Evolutionary conservation across 2,113 vertebrate species (phyloP), one percentile per base, ranked within the genome.

Genomic region (Anolis sagrei): DNA sequence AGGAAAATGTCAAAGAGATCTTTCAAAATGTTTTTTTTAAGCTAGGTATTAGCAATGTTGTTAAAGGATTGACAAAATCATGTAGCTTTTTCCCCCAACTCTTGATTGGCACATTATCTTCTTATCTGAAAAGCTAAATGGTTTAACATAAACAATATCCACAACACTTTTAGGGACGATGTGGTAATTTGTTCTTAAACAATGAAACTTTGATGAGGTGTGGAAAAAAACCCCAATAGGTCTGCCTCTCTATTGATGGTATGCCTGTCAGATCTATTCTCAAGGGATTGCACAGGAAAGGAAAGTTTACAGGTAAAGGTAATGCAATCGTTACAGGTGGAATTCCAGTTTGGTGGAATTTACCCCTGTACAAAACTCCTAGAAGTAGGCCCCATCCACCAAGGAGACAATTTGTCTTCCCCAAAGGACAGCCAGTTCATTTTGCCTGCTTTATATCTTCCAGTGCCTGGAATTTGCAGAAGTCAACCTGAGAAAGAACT

Each of bases 101-200:
- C n/a, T 0, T 79, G 54, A 62, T 0, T 0, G 34, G 66, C n/a
- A 81, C 39, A n/a, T 81, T 75, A 80, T 80, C 58, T 86, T 68
- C 81, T 34, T 88, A 18, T 21, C 66, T 80, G 72, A 14, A 64
- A 88, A 88, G 81, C 29, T 81, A 75, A 80, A 66, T 64, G 44
- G 2, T 74, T 70, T 34, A 86, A 36, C 39, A 49, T 79, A 85
- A 85, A 79, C 64, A 79, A 58, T 58, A 66, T 86, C 44, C 58
- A 66, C 49, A 81, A 23, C 54, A 80, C 13, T 80, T 86, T 73
- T 2, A 7, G 23, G 49, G 51, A 29, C n/a, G 39, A 70, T 14
- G 54, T 69, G 68, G 36, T 7, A 76, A 77, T 77, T 44, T 27
- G 6, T 85, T 85, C 23, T 70, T 29, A 70, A 77, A 84, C n/a